Evolutionary conservation across 1,140 invertebrate species (phyloP), one percentile per base, ranked within the genome.

Genomic region (Sinonovacula constricta): DNA sequence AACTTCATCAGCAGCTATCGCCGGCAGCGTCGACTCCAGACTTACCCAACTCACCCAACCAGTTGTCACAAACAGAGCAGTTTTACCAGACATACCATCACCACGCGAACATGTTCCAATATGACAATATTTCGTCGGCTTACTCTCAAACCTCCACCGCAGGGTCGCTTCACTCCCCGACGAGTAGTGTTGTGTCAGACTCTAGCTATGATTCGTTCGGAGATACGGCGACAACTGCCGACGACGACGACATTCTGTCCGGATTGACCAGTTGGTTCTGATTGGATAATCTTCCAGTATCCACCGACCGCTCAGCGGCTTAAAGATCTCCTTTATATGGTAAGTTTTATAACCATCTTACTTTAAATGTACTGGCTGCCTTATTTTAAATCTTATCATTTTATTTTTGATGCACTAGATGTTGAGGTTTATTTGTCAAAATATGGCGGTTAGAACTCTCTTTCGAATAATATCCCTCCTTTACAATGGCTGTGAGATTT

Each of bases 151-250:
- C 75, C 7, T 69, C 66, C 30, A 54, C 65, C 15, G 65, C 75
- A 7, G 75, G 75, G 5, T 78, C 75, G 12, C 36, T 78, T 0
- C 75, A 78, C 36, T 78, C 75, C 14, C 75, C 75, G 24, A 78
- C 75, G n/a, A 62, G 65, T 2, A 78, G 75, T 18, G 59, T 78
- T 22, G 65, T 70, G 28, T 78, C 75, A n/a, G 75, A 78, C 33
- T 69, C 75, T 1, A 69, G 66, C 39, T 78, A 78, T 49, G 75
- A 78, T 31, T 78, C 75, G 0, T 24, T 69, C 7, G 31, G 65
- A 18, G 75, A 78, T 45, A 67, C 65, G 0, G 39, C 69, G 5
- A 34, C 63, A 18, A 63, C 62, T n/a, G 57, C 62, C 14, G 75
- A 78, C 4, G 75, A 78, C 4, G 75, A 78, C n/a, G 62, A 65